A percentile compares a stretch with the other conserved stretches of the same genome.
phyloP scores from a whole-genome alignment of 2,797 vertebrate genomes.

The Mus minutoides region DNA sequence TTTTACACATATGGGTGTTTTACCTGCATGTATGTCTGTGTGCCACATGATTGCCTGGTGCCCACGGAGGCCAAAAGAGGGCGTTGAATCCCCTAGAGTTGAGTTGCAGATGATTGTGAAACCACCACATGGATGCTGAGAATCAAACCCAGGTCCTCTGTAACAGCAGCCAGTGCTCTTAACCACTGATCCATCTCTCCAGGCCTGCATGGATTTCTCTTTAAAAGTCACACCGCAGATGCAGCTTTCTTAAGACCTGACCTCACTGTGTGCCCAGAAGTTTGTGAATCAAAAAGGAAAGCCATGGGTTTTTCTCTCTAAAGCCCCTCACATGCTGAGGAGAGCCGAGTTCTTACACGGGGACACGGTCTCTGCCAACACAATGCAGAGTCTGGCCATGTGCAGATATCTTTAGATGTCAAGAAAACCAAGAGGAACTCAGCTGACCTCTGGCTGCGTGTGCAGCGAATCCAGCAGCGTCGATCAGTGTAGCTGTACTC shows the following conservation, averaged over 20 bases:
- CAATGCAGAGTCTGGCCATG: conserved; percentile 18
- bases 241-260: conserved; percentile 24
- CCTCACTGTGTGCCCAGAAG: conserved; percentile 2
- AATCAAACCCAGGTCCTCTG: neutral
- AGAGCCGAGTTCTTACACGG: conserved; percentile 23
- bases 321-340: neutral
- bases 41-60: neutral
- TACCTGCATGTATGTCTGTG: neutral
- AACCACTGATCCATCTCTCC: neutral
- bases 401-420: conserved; percentile 54
- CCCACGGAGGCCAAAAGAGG: neutral
- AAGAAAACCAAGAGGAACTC: conserved; percentile 9
- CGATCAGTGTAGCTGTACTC: neutral
- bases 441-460: neutral
- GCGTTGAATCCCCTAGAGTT: neutral
- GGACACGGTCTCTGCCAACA: neutral
- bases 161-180: neutral
- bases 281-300: conserved; percentile 23
- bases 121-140: neutral
- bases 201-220: neutral
- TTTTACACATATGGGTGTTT: neutral
- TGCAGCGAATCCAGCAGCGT: too few species aligned
- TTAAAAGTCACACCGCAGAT: neutral
- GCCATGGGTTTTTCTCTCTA: neutral
- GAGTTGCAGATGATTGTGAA: neutral